Conservation (phyloP, 2,888 invertebrate species). For the Aleiodes alternator region DNA sequence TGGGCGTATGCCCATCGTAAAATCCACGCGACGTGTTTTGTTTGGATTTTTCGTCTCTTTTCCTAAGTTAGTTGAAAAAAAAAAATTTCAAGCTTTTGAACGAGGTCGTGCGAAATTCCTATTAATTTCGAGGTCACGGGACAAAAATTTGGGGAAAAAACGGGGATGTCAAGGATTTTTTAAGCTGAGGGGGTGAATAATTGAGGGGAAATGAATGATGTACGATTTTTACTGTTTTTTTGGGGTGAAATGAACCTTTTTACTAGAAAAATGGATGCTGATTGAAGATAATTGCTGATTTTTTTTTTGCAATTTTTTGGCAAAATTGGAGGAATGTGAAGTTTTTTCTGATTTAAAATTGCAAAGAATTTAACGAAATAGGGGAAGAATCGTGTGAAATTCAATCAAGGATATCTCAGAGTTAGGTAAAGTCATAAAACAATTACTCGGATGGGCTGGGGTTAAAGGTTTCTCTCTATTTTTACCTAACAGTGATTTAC, state of each 20-base stretch:
- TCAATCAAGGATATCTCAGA: conserved; percentile 35
- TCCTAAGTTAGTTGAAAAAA: background rate
- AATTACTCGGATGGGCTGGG: conserved; percentile 54
- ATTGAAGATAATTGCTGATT: background rate
- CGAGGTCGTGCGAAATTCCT: conserved; percentile 5
- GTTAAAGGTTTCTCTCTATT: conserved; percentile 8
- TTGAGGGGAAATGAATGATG: no score
- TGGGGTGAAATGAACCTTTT: background rate
- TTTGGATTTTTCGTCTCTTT: background rate
- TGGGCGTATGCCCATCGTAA: conserved; percentile 1
- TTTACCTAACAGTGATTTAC: conserved; percentile 50
- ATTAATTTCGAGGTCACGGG: conserved; percentile 15
- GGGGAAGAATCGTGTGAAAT: background rate
- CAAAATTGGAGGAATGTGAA: background rate
- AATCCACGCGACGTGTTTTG: conserved; percentile 29
- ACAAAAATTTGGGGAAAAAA: conserved; percentile 24
- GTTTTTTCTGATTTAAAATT: conserved; percentile 5
- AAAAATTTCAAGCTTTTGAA: background rate
- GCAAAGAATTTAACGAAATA: background rate
- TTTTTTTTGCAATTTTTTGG: background rate
- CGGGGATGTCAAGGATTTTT: conserved; percentile 3
- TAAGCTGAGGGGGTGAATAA: no score
- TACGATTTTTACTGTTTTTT: no score
- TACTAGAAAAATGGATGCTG: background rate
- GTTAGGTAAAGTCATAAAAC: conserved; percentile 60